Conservation (phyloP, 1,140 invertebrate species). For the Drosophila santomea region DNA sequence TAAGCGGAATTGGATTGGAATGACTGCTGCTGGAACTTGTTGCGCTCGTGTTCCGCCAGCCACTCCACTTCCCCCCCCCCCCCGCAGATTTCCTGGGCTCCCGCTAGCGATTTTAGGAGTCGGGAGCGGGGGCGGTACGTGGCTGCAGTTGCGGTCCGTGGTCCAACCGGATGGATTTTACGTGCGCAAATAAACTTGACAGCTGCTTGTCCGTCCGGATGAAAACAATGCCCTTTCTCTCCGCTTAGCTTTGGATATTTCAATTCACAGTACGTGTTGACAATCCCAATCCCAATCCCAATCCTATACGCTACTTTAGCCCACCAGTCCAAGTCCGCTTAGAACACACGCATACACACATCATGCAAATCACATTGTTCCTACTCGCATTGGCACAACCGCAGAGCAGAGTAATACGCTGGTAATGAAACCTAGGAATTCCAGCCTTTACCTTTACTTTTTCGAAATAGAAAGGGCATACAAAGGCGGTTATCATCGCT, state of each 20-base stretch:
- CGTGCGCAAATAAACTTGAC: conserved; percentile 76
- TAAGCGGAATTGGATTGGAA: conserved; percentile 42
- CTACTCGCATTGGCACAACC: too few species aligned
- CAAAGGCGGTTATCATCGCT: neutral
- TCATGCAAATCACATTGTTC: too few species aligned
- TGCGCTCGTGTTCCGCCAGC: conserved; percentile 20
- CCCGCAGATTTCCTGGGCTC: neutral
- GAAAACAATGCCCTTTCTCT: conserved; percentile 24
- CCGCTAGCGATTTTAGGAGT: neutral
- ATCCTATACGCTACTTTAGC: too few species aligned
- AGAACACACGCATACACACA: too few species aligned
- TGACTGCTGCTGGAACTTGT: conserved; percentile 50
- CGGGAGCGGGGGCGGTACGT: neutral
- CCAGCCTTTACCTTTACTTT: neutral
- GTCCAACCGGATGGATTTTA: conserved; percentile 45
- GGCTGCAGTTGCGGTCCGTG: conserved; percentile 9
- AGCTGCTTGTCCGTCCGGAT: conserved; percentile 53
- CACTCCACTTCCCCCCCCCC: too few species aligned
- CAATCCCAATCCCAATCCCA: too few species aligned
- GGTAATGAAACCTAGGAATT: neutral
- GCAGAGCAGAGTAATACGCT: too few species aligned
- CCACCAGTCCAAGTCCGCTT: too few species aligned
- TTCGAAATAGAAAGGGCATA: conserved; percentile 1
- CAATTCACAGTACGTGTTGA: neutral
- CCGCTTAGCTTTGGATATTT: too few species aligned